These are phyloP conservation scores for Pungitius pungitius DNA, from an alignment of 2,113 vertebrate species.

Conservation along the genomic window DNA sequence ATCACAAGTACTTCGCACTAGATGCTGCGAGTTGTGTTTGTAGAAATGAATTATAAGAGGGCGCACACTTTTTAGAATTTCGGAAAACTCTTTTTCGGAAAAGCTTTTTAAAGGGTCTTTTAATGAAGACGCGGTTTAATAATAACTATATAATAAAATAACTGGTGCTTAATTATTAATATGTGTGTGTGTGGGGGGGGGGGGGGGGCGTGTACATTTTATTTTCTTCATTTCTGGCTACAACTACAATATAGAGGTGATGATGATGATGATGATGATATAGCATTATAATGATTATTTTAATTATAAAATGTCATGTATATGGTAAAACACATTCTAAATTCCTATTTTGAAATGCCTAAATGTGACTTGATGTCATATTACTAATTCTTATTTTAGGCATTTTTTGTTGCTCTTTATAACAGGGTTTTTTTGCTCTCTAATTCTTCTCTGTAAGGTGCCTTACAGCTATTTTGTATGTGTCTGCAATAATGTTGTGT, in stretches of 20 bases:
- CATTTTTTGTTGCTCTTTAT: slow-evolving; percentile 1
- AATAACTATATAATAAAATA: not conserved
- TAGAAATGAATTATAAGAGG: slow-evolving; percentile 21
- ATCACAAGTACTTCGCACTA: slow-evolving; percentile 16
- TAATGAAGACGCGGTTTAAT: not conserved
- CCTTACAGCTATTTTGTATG: slow-evolving; percentile 5
- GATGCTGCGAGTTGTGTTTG: slow-evolving; percentile 19
- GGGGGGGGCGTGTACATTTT: not conserved
- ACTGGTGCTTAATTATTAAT: not conserved
- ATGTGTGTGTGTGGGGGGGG: too few species aligned
- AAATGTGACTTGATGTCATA: not conserved
- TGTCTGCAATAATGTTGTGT: not conserved
- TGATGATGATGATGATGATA: not conserved
- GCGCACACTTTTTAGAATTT: not conserved
- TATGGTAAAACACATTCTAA: not conserved
- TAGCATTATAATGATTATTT: not conserved
- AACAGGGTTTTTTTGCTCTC: not conserved
- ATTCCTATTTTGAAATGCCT: not conserved
- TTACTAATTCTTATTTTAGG: not conserved
- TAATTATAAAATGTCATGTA: not conserved
- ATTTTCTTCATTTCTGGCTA: not conserved
- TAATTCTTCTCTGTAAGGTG: not conserved
- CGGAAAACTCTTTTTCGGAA: not conserved
- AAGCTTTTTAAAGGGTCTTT: not conserved
- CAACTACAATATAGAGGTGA: not conserved